Base-by-base conservation (phyloP, 2,113 vertebrate genomes). In the Phrynocephalus versicolor region DNA sequence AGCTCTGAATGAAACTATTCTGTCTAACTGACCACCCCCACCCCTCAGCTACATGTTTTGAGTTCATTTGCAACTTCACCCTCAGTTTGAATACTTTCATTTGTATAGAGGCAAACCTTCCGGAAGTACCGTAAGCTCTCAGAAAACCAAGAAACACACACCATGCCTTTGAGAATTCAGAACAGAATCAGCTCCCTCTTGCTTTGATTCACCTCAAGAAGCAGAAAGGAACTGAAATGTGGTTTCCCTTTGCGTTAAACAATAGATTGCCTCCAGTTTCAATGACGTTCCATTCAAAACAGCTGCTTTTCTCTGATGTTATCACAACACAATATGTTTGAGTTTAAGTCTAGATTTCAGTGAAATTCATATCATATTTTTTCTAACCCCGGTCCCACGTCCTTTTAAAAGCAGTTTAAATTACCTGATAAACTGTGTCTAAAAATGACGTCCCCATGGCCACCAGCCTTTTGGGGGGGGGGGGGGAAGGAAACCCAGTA, bases 211-310 rank as follows among this genome's bases (percentile, higher is more conserved):
- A 51, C 41, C 87, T 88, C 84, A 79, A 65, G 92, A 88, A 85
- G 57, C 15, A 85, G n/a, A 77, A 90, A 92, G 88, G 85, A 90
- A 88, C 84, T 88, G 60, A 85, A 72, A 82, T 65, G 57, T 25
- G 71, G 55, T 25, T 75, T 93, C 87, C 88, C 89, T 82, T 79
- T 82, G 85, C 33, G 88, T 85, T 55, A 45, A 92, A 87, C 90
- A 91, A 90, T 72, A 2, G 13, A 19, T 25, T 19, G 30, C 70
- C 92, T 93, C 88, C n/a, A 90, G 89, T 87, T 93, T 87, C n/a
- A 90, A 89, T 84, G 90, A 18, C 85, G 84, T 88, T 78, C 45
- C 57, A 83, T 82, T 87, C 89, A 90, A 91, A 92, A 89, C 6
- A 33, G 78, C 39, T 84, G 51, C 90, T 84, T 85, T 84, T 27